phyloP scores from a whole-genome alignment of 2,113 vertebrate genomes.

The Xerus inauris region DNA sequence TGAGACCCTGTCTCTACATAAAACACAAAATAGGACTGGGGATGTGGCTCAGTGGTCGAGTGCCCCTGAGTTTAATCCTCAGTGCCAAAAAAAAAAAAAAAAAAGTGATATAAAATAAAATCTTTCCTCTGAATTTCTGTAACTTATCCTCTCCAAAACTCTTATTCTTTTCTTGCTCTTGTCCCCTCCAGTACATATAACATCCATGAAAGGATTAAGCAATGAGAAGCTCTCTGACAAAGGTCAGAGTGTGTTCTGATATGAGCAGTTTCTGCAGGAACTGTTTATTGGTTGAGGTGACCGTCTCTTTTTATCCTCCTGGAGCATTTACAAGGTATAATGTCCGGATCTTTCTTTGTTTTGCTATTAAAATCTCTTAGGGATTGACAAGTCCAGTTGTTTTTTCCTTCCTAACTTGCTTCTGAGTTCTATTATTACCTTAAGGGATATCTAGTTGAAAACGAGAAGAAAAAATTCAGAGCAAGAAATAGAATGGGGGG shows the following conservation, averaged over 20 bases:
- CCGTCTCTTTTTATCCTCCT: background rate
- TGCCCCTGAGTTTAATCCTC: too few species aligned
- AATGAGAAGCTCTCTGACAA: background rate
- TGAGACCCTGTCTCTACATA: too few species aligned
- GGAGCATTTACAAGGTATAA: background rate
- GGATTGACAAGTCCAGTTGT: background rate
- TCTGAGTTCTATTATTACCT: conserved; percentile 1
- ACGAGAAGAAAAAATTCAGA: conserved; percentile 51
- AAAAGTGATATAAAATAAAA: too few species aligned
- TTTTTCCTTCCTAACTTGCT: conserved; percentile 46
- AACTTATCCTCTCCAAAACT: background rate
- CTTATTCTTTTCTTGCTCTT: background rate
- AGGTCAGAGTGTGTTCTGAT: background rate
- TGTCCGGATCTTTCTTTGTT: conserved; percentile 35
- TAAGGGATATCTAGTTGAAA: background rate
- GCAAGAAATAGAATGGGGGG: background rate
- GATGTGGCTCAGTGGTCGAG: too few species aligned
- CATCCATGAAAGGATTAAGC: background rate
- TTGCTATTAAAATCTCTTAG: conserved; percentile 28
- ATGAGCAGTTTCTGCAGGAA: background rate
- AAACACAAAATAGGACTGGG: too few species aligned
- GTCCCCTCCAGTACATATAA: background rate
- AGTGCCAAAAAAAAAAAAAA: too few species aligned
- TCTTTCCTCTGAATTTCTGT: background rate
- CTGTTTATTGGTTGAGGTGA: background rate